Evolutionary conservation across 2,888 invertebrate species (phyloP).

Genomic region (Scaptomyza polygonia): DNA sequence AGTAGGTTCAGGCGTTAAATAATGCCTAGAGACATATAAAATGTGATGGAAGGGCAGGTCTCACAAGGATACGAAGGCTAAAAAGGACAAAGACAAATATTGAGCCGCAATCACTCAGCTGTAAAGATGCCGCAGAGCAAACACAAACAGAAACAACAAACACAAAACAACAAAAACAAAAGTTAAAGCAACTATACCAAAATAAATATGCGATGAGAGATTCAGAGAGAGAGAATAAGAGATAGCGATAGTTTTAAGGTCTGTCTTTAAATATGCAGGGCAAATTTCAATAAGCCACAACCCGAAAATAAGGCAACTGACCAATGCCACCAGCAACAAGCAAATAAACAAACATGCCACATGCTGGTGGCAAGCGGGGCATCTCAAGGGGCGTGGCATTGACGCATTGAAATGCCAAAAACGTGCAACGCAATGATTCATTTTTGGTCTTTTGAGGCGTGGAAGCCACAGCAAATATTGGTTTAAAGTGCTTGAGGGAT

Average conservation of each 20-base stretch:
- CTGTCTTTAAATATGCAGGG: constrained; percentile 66
- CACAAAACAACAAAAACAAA: not conserved
- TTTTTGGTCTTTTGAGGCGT: constrained; percentile 59
- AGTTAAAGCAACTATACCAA: constrained; percentile 40
- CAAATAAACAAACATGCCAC: constrained; percentile 66
- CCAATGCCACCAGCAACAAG: constrained; percentile 60
- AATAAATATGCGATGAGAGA: constrained; percentile 27
- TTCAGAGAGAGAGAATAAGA: constrained; percentile 2
- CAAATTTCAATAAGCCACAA: constrained; percentile 24
- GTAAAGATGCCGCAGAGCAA: constrained; percentile 73
- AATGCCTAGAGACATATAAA: not conserved
- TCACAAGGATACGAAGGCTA: constrained; percentile 26
- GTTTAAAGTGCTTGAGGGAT: constrained; percentile 46
- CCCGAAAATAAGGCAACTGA: constrained; percentile 38
- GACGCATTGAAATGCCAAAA: constrained; percentile 74
- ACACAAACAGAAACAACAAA: constrained; percentile 47
- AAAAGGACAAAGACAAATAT: constrained; percentile 69
- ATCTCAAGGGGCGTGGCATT: constrained; percentile 33
- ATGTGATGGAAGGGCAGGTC: not conserved
- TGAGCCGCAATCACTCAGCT: constrained; percentile 74
- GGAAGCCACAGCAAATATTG: constrained; percentile 64
- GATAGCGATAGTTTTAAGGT: constrained; percentile 8
- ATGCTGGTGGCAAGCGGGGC: constrained; percentile 5
- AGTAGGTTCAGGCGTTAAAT: constrained; percentile 7
- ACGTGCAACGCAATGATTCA: constrained; percentile 65